A percentile compares a stretch with the other conserved stretches of the same genome.
phyloP scores from a whole-genome alignment of 1,140 invertebrate species.

The Chymomyza costata region DNA sequence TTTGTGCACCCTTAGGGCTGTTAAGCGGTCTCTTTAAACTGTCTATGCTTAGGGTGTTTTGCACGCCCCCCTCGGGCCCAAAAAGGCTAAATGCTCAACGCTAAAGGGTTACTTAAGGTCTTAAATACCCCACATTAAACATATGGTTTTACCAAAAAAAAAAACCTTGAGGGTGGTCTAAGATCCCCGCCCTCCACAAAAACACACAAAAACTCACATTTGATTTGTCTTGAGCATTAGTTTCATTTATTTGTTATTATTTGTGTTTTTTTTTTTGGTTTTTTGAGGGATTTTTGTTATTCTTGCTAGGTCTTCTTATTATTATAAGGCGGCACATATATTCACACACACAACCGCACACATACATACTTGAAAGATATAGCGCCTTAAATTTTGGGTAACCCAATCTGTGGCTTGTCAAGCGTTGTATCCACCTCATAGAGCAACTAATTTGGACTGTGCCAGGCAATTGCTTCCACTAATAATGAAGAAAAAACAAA shows the following conservation, averaged over 20 bases:
- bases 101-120: conserved; percentile 62
- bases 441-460: conserved; percentile 65
- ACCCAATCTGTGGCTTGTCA: conserved; percentile 65
- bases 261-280: conserved; percentile 36
- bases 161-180: conserved; percentile 54
- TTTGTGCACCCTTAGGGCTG: no score
- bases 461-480: conserved; percentile 5
- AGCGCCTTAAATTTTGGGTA: conserved; percentile 44
- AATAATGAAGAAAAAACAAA: conserved; percentile 7
- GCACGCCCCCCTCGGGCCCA: conserved; percentile 15
- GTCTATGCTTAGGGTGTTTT: no score
- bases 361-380: conserved; percentile 37
- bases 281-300: background rate
- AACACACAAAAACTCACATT: no score
- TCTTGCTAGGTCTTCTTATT: no score
- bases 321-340: conserved; percentile 32
- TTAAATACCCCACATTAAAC: conserved; percentile 41
- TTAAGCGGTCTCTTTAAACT: no score
- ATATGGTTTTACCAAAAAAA: conserved; percentile 43
- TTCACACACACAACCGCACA: background rate
- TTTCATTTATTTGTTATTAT: conserved; percentile 65
- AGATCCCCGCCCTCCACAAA: background rate
- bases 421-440: conserved; percentile 33
- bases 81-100: conserved; percentile 10
- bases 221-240: conserved; percentile 43